Conservation (phyloP, 92 coral and sea anemone species). For the Palythoa grandis region DNA sequence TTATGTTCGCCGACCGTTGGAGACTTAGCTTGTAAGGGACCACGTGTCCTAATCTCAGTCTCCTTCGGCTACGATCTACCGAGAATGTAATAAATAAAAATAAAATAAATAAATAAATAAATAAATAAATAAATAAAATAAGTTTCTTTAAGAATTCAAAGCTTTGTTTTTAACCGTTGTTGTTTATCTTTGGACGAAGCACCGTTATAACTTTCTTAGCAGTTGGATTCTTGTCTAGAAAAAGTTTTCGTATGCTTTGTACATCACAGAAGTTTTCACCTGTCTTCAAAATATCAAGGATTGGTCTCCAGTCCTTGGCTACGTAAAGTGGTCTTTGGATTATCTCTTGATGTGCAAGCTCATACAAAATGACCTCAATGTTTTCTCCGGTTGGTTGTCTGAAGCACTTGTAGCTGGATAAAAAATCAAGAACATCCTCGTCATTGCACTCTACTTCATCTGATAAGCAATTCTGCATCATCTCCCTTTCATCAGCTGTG, state of each 20-base stretch:
- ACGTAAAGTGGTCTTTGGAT: no score
- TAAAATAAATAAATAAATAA: no score
- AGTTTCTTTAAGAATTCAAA: conserved; percentile 55
- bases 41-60: no score
- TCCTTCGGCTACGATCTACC: no score
- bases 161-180: conserved; percentile 38
- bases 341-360: conserved; percentile 67
- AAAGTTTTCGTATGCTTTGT: no score
- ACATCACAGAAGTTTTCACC: conserved; percentile 30
- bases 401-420: conserved; percentile 57
- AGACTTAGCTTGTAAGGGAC: no score
- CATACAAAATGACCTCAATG: conserved; percentile 42
- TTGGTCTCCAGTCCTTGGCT: conserved; percentile 67
- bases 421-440: conserved; percentile 55
- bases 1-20: no score
- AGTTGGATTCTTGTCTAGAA: conserved; percentile 27
- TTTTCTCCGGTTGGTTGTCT: conserved; percentile 55
- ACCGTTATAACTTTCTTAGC: conserved; percentile 44
- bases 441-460: conserved; percentile 50
- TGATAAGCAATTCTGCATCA: conserved; percentile 48
- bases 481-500: no score
- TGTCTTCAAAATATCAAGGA: conserved; percentile 30
- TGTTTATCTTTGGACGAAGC: conserved; percentile 31
- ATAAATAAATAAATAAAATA: no score
- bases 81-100: no score